Evolutionary conservation across 1,140 invertebrate species (phyloP), one percentile per base, ranked within the genome.

Genomic region (Drosophila yakuba): DNA sequence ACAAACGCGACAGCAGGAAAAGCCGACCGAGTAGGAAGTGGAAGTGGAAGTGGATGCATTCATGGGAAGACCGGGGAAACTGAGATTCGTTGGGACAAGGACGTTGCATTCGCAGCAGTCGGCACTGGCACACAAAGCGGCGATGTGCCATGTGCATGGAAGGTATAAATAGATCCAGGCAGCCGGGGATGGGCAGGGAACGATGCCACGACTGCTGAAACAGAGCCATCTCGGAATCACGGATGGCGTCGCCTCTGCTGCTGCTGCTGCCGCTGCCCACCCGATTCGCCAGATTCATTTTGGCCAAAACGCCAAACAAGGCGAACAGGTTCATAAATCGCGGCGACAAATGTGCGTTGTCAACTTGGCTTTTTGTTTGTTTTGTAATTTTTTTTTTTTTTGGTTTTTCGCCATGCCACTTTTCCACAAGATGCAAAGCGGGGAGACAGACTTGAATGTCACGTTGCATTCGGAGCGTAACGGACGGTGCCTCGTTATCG

Each of bases 321-420:
- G 85, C 74, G 69, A 89, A 89, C 84, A 89, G 84, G 84, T 89
- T 89, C 85, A 89, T 61, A 69, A 71, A 58, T 80, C 69, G 76
- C 55, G 52, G 74, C 81, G 74, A 85, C 77, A 85, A 81, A 84
- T 57, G 55, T 75, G 73, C 68, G 59, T 74, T 47, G 48, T 38
- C 54, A 71, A 71, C 67, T 35, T 2, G 68, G 50, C 55, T 55
- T 17, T 17, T 17, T 17, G 17, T 17, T 17, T 17, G 17, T 17
- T 17, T 17, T 17, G 17, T 17, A 6, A 6, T 48, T 45, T 43
- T 50, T 43, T 36, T 5, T 39, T 32, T 54, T 64, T 57, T 32
- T 20, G 20, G 20, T 20, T 20, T 20, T 20, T 20, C 20, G 20
- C 20, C 20, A 20, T 20, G 45, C 39, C 48, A 44, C 17, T 50